Base-by-base conservation (phyloP, 2,888 invertebrate genomes). In the Pogonocherus hispidulus region DNA sequence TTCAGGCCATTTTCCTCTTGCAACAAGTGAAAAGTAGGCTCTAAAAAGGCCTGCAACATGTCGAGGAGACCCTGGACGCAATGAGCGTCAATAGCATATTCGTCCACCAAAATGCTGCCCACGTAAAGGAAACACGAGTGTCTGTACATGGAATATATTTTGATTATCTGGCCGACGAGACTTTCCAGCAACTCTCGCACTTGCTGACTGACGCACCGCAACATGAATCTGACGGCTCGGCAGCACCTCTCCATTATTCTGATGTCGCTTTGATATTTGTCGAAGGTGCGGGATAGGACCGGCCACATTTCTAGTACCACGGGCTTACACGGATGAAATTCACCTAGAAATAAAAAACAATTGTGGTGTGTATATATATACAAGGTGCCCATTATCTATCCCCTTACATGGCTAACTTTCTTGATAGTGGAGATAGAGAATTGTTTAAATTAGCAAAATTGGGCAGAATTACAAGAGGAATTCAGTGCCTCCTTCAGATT, bases 111-210 rank as follows among this genome's bases (percentile, higher is more conserved):
- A 77, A 97, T 94, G 74, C 94, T 94, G 47, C 94, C 93, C 69
- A 97, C 89, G 83, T 97, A 98, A 1, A 99, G 90, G 80, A 96
- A 94, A 85, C 96, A 97, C 74, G 96, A 96, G 86, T 96, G 96
- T 82, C 94, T 92, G 84, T 94, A 92, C 14, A 86, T 79, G 59
- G 89, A 86, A 84, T 97, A 97, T 52, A 95, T 87, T 32, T 92
- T 89, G 76, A 96, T 91, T 90, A 94, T 94, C 89, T 94, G 94
- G 81, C 92, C 89, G 35, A 94, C 94, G 66, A 99, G 87, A 46
- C 93, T 92, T 72, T 93, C 93, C 47, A 98, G 88, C 57, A 98
- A 88, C 72, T 85, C 85, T 60, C 90, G 89, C 19, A 91, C 89
- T 81, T 93, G 92, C 78, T 90, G 90, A 57, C 94, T 93, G 41